A percentile compares a stretch with the other conserved stretches of the same genome.
Conservation (phyloP, 2,113 vertebrate species). For the Stictonetta naevosa region DNA sequence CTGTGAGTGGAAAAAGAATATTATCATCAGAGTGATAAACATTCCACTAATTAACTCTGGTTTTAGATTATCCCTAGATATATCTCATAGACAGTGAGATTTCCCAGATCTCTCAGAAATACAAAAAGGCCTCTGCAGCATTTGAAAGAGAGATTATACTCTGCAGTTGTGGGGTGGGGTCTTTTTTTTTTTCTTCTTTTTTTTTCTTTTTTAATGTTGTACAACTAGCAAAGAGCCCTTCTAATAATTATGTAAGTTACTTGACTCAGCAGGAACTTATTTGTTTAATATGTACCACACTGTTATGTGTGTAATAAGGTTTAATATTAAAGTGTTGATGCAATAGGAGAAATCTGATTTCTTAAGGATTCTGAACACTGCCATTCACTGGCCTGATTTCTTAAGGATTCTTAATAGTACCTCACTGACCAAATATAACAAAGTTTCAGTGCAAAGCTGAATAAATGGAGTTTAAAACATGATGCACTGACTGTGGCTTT, state of each 20-base stretch:
- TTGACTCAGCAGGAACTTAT: conserved; percentile 36
- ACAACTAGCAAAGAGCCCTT: conserved; percentile 18
- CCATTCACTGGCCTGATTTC: background rate
- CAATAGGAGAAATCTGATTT: conserved; percentile 15
- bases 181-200: background rate
- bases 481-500: background rate
- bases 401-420: conserved; percentile 4
- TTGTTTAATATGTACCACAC: conserved; percentile 52
- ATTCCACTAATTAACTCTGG: conserved; percentile 34
- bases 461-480: background rate
- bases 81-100: conserved; percentile 16
- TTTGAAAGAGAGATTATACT: conserved; percentile 23
- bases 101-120: conserved; percentile 21
- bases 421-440: background rate
- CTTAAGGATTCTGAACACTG: conserved; percentile 24
- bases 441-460: background rate
- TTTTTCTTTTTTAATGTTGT: background rate
- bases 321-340: conserved; percentile 31
- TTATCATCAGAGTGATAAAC: conserved; percentile 45
- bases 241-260: conserved; percentile 55
- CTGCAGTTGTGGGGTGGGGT: background rate
- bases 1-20: conserved; percentile 28
- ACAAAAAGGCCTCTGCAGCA: background rate
- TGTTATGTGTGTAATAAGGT: conserved; percentile 26
- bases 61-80: conserved; percentile 40